phyloP scores from a whole-genome alignment of 2,797 vertebrate genomes.

The Squalus acanthias region DNA sequence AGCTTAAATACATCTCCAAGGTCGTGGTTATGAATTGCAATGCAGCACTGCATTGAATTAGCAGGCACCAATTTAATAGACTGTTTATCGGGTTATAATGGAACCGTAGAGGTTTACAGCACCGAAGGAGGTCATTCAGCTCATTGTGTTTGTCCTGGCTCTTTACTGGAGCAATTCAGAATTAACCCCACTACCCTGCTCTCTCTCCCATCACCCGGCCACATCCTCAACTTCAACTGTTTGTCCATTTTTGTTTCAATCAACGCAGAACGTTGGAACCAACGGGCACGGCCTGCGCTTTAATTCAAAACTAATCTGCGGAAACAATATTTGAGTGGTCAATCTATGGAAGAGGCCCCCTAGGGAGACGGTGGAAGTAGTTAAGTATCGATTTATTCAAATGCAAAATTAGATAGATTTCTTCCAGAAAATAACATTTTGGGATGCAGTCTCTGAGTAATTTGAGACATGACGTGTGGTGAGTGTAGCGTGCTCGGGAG shows the following conservation, averaged over 20 bases:
- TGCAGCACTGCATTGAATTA: not conserved
- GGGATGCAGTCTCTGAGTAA: too few relatives aligned
- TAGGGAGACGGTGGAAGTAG: too few relatives aligned
- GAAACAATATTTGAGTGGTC: not conserved
- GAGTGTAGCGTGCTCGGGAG: too few relatives aligned
- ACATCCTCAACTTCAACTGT: not conserved
- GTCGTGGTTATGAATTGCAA: not conserved
- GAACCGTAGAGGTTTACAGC: not conserved
- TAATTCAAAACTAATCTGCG: not conserved
- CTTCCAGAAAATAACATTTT: too few relatives aligned
- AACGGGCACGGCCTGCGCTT: not conserved
- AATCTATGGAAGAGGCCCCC: too few relatives aligned
- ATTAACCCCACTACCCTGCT: not conserved
- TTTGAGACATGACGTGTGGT: too few relatives aligned
- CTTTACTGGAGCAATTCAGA: not conserved
- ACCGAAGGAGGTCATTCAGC: not conserved
- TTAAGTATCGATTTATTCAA: too few relatives aligned
- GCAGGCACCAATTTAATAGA: not conserved
- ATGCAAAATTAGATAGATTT: too few relatives aligned
- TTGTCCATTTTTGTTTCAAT: not conserved
- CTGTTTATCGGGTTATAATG: not conserved
- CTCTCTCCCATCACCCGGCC: not conserved
- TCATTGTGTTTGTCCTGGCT: not conserved
- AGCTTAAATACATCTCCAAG: not conserved
- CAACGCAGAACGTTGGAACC: not conserved